Percentiles rank a stretch among this genome's conserved stretches.
These are phyloP conservation scores for Slavum lentiscoides DNA, from an alignment of 2,888 invertebrate species.

Conservation along the genomic window DNA sequence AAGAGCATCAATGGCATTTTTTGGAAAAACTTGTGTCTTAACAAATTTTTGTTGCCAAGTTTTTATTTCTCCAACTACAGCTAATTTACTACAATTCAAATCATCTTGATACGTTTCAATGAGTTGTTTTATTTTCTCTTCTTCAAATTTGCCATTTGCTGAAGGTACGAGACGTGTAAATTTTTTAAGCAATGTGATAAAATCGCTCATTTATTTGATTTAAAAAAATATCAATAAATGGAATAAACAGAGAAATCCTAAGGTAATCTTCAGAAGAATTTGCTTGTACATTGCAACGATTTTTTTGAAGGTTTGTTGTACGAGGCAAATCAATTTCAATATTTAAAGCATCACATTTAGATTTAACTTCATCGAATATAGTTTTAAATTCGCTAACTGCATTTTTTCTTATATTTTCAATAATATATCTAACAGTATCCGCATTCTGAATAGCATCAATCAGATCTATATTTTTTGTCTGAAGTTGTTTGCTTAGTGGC, in stretches of 20 bases:
- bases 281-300: neutral
- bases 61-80: neutral
- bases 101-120: neutral
- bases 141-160: neutral
- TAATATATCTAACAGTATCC: neutral
- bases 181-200: neutral
- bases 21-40: neutral
- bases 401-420: constrained; percentile 1
- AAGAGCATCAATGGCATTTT: constrained; percentile 9
- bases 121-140: neutral
- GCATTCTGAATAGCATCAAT: neutral
- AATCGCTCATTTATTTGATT: constrained; percentile 3
- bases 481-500: neutral
- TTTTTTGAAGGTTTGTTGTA: neutral
- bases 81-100: neutral
- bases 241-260: neutral
- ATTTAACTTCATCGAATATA: neutral
- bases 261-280: neutral
- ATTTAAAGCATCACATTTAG: constrained; percentile 6
- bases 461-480: constrained; percentile 5
- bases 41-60: constrained; percentile 20
- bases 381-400: neutral
- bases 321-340: neutral
- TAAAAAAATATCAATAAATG: neutral
- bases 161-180: neutral